Conservation (phyloP, 2,113 vertebrate genomes). For the Nycticryphes semicollaris region DNA sequence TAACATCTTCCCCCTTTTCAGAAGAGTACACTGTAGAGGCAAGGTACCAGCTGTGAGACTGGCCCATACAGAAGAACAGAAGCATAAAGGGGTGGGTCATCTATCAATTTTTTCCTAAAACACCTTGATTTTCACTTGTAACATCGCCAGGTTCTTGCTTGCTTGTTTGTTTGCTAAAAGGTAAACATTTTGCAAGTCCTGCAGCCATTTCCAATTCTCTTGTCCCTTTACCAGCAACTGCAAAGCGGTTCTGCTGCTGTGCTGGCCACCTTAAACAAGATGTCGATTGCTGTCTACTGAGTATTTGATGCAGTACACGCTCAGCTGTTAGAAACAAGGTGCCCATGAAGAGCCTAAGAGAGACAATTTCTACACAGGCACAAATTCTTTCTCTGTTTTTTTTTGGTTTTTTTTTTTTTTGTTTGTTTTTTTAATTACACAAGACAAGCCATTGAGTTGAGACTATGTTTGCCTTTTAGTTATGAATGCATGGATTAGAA, state of each 20-base stretch:
- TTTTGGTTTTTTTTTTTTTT: no score
- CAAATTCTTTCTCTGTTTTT: background rate
- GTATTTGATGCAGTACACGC: background rate
- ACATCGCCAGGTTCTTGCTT: background rate
- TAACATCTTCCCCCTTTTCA: background rate
- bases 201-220: background rate
- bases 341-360: background rate
- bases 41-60: background rate
- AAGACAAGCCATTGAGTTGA: background rate
- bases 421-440: background rate
- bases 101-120: background rate
- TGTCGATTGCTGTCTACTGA: background rate
- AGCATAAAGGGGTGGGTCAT: background rate
- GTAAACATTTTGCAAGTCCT: background rate
- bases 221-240: background rate
- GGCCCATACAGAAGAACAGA: background rate
- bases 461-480: conserved; percentile 5
- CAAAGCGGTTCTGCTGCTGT: background rate
- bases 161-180: background rate
- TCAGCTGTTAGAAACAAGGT: background rate
- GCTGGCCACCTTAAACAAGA: background rate
- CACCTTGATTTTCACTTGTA: background rate
- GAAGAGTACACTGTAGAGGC: background rate
- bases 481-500: background rate
- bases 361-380: background rate